Conservation (phyloP, 2,797 vertebrate species). For the Oceanodroma leucorhoa region DNA sequence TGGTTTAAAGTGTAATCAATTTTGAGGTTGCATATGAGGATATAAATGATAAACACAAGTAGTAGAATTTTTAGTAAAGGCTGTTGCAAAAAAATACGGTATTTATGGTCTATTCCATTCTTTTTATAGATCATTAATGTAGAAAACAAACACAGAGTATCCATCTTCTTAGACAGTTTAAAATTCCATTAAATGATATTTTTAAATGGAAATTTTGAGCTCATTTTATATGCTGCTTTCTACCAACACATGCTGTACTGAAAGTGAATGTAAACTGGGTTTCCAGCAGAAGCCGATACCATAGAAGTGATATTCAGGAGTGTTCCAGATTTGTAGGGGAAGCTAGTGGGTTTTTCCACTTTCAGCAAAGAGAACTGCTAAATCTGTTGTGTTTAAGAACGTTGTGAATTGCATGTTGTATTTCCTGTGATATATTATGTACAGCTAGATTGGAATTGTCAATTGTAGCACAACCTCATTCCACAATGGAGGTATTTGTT, state of each 20-base stretch:
- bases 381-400: background rate
- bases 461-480: accelerated
- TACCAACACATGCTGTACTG: background rate
- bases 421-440: accelerated
- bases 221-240: conserved; percentile 49
- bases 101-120: conserved; percentile 77
- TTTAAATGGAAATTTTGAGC: conserved; percentile 72
- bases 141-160: conserved; percentile 75
- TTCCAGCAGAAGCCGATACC: background rate
- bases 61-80: conserved; percentile 79
- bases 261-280: background rate
- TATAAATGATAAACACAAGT: conserved; percentile 79
- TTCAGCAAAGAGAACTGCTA: background rate
- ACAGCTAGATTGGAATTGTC: background rate
- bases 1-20: conserved; percentile 81
- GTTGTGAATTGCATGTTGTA: background rate
- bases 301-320: background rate
- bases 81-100: conserved; percentile 69
- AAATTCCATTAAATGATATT: conserved; percentile 77
- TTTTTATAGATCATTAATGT: conserved; percentile 83
- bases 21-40: conserved; percentile 73
- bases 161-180: conserved; percentile 73
- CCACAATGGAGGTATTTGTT: background rate
- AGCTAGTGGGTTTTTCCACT: background rate
- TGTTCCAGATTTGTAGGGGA: background rate